Evolutionary conservation across 2,113 vertebrate species (phyloP), one percentile per base, ranked within the genome.

Genomic region (Chamaetylas fuelleborni): DNA sequence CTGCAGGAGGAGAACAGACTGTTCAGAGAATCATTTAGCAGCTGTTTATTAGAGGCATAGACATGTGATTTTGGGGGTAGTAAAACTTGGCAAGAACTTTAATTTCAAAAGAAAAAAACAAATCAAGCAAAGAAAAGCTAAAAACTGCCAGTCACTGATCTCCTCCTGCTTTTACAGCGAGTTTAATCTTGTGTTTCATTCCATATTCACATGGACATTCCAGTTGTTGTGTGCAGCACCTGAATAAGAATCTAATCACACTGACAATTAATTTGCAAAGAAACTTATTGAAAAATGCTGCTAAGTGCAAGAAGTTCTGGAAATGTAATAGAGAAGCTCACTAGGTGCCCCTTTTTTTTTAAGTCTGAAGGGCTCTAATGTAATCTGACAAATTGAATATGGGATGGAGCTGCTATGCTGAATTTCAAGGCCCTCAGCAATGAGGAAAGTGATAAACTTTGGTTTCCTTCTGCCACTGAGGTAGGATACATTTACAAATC

Each of bases 221-320:
- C 40, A 80, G 18, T 38, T 43, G 8, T 53, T 29, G 28, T n/a
- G 11, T 28, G 31, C 40, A 62, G 57, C 12, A 74, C 19, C 64
- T 47, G 74, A 65, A 29, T 5, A 72, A 89, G 31, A 45, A 78
- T 80, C 86, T 58, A 88, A 91, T 90, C 86, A 83, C 20, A 1
- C 26, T 78, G 57, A 69, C 45, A 71, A 91, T 92, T 94, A 79
- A 91, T 92, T 94, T 85, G 69, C 82, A 56, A 73, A 77, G 24
- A 88, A 95, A 57, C 70, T 76, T 71, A 54, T 3, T 92, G 86
- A 73, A 70, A 90, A 90, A 87, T 26, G 36, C 73, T 81, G 42
- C 57, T 61, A 69, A 67, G 53, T 71, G 48, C 40, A 54, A 57
- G 62, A 78, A 80, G 84, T 72, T 92, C 65, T 58, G 45, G 70